These are phyloP conservation scores for Dipodomys merriami DNA, from an alignment of 2,113 vertebrate genomes.

Conservation along the genomic window DNA sequence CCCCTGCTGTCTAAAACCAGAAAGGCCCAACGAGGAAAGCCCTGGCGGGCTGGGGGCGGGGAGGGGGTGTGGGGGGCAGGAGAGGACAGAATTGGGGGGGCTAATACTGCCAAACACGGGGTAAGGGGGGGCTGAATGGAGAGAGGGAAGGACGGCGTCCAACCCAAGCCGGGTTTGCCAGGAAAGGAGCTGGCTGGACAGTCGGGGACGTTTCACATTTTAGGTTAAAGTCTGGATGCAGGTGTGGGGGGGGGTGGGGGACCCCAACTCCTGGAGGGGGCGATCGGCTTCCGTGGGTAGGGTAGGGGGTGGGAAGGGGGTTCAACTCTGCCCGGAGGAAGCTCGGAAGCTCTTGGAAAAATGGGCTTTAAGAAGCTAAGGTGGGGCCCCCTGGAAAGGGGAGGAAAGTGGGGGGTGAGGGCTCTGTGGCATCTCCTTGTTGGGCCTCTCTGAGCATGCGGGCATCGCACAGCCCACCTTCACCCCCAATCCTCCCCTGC, in stretches of 20 bases:
- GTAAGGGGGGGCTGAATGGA: not conserved
- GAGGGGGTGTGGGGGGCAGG: not conserved
- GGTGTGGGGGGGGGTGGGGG: no score
- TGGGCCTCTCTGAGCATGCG: conserved; percentile 52
- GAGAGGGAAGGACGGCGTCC: not conserved
- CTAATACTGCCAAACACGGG: conserved; percentile 50
- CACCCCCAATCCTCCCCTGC: not conserved
- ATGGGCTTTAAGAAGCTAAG: not conserved
- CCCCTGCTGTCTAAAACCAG: conserved; percentile 69
- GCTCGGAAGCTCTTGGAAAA: not conserved
- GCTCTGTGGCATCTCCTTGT: conserved; percentile 50
- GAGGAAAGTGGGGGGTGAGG: not conserved
- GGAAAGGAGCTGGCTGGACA: not conserved
- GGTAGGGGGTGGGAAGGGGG: not conserved
- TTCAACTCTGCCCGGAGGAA: conserved; percentile 55
- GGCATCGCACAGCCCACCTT: not conserved
- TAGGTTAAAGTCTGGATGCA: not conserved
- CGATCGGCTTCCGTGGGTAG: not conserved
- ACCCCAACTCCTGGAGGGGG: not conserved
- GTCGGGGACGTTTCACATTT: conserved; percentile 73
- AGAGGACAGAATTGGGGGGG: not conserved
- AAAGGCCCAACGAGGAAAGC: conserved; percentile 73
- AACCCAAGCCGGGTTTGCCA: not conserved
- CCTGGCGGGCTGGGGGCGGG: not conserved
- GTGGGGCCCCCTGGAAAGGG: not conserved